phyloP scores from a whole-genome alignment of 2,888 invertebrate genomes.

The Tiliacea citrago region DNA sequence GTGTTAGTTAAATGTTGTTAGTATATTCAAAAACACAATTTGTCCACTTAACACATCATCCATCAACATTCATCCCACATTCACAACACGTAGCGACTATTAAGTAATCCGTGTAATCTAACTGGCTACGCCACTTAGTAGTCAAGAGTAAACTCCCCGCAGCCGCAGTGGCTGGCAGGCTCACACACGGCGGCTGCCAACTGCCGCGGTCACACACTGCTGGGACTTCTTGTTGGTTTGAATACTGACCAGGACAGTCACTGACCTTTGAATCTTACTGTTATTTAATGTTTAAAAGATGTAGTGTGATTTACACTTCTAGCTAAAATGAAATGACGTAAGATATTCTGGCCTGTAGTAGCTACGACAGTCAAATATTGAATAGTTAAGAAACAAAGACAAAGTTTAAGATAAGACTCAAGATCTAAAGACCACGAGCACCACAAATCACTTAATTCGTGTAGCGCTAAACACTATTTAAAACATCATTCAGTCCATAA shows the following conservation, averaged over 20 bases:
- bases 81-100: conserved; percentile 14
- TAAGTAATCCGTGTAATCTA: conserved; percentile 50
- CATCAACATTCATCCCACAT: not conserved
- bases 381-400: not conserved
- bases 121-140: conserved; percentile 42
- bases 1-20: too few species aligned
- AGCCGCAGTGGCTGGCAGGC: conserved; percentile 48
- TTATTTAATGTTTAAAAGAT: conserved; percentile 30
- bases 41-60: not conserved
- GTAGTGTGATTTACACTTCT: conserved; percentile 2
- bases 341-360: not conserved
- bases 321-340: not conserved
- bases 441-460: too few species aligned
- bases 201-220: conserved; percentile 50
- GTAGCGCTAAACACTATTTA: too few species aligned
- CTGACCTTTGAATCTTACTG: conserved; percentile 25
- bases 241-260: conserved; percentile 43
- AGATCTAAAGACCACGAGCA: too few species aligned
- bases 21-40: not conserved
- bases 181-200: conserved; percentile 41
- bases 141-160: conserved; percentile 3
- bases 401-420: not conserved
- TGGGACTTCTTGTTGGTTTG: conserved; percentile 36
- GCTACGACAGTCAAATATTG: not conserved
- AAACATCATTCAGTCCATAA: too few species aligned